Percentiles rank a stretch among this genome's conserved stretches.
These are phyloP conservation scores for Agrochola circellaris DNA, from an alignment of 2,888 invertebrate species.

Conservation along the genomic window DNA sequence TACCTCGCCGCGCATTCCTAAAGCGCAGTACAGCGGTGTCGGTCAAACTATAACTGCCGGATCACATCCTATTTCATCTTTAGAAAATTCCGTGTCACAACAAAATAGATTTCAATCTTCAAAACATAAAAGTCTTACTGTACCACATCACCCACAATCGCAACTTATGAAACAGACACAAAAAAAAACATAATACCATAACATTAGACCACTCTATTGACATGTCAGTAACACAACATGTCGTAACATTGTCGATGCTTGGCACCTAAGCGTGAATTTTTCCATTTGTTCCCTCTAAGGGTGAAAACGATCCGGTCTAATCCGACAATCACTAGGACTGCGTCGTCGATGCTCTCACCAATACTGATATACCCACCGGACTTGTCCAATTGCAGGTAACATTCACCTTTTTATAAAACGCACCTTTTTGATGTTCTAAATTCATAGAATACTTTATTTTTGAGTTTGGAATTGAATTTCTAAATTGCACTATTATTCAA, in stretches of 20 bases:
- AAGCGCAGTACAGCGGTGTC: too few species aligned
- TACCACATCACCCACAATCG: constrained; percentile 33
- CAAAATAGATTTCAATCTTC: constrained; percentile 12
- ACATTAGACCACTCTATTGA: constrained; percentile 54
- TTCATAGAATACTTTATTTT: constrained; percentile 73
- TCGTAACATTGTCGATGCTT: constrained; percentile 81
- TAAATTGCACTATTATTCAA: constrained; percentile 7
- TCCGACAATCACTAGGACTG: constrained; percentile 90
- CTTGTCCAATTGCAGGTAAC: constrained; percentile 88
- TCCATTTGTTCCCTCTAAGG: constrained; percentile 86
- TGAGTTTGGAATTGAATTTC: constrained; percentile 21
- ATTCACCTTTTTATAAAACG: constrained; percentile 62
- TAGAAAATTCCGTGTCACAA: constrained; percentile 31
- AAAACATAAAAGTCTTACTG: constrained; percentile 37
- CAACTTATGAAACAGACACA: constrained; percentile 44
- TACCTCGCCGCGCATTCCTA: too few species aligned
- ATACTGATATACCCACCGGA: constrained; percentile 91
- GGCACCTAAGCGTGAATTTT: constrained; percentile 88
- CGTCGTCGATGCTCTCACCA: constrained; percentile 90
- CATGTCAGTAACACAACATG: constrained; percentile 69
- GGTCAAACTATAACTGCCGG: too few species aligned
- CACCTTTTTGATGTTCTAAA: constrained; percentile 62
- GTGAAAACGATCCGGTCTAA: constrained; percentile 90
- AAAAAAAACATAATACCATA: constrained; percentile 40
- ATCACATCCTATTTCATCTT: background rate